Percentiles rank a stretch among this genome's conserved stretches.
phyloP scores from a whole-genome alignment of 2,888 invertebrate species.

The Pollenia angustigena region DNA sequence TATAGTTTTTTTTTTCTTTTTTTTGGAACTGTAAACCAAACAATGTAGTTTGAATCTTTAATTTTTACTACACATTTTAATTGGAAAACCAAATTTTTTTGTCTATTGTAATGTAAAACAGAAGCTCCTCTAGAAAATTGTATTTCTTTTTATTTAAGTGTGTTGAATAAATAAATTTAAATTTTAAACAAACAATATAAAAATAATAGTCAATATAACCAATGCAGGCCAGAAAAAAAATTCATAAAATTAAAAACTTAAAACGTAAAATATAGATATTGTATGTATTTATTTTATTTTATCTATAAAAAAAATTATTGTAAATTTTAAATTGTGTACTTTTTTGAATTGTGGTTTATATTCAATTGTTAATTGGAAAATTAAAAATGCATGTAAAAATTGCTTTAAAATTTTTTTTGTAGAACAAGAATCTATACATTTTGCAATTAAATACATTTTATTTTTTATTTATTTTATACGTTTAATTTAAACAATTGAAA shows the following conservation, averaged over 20 bases:
- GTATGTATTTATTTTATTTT: constrained; percentile 3
- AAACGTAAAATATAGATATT: neutral
- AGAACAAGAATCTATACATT: neutral
- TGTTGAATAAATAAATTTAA: neutral
- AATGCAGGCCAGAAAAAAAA: too few species aligned
- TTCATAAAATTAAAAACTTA: neutral
- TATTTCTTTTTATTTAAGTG: too few species aligned
- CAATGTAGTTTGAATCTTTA: too few species aligned
- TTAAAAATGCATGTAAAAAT: constrained; percentile 46
- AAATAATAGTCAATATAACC: neutral
- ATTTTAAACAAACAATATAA: neutral
- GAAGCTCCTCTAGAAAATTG: too few species aligned
- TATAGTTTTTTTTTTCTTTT: too few species aligned
- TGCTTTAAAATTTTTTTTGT: neutral
- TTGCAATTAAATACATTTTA: constrained; percentile 26
- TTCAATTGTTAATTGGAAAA: constrained; percentile 58
- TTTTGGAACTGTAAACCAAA: too few species aligned
- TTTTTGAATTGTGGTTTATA: constrained; percentile 32
- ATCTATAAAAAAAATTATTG: neutral
- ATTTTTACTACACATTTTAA: too few species aligned
- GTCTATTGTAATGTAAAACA: too few species aligned
- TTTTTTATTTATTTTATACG: constrained; percentile 5
- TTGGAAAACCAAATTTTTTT: too few species aligned
- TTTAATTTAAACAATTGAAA: constrained; percentile 4
- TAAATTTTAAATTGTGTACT: constrained; percentile 10